A percentile compares a stretch with the other conserved stretches of the same genome.
Conservation (phyloP, 2,888 invertebrate genomes). For the Monochamus alternatus region DNA sequence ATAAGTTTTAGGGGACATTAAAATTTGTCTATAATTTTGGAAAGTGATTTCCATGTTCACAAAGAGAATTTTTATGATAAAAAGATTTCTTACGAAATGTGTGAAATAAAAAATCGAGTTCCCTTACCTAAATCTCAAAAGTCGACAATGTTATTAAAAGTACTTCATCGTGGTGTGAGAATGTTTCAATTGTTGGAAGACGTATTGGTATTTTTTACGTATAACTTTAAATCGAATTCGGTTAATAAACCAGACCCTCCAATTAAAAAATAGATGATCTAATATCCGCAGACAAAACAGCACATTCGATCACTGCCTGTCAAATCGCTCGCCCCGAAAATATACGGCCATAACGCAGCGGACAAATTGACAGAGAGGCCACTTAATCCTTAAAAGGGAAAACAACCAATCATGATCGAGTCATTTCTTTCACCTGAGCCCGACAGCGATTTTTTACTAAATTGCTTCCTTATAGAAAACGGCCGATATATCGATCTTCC, state of each 20-base stretch:
- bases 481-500: constrained; percentile 3
- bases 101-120: too few species aligned
- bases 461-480: constrained; percentile 11
- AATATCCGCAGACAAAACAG: not conserved
- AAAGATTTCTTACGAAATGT: too few species aligned
- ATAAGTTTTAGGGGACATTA: too few species aligned
- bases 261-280: not conserved
- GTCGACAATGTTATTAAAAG: too few species aligned
- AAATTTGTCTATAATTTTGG: too few species aligned
- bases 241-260: not conserved
- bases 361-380: constrained; percentile 1
- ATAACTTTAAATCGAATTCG: too few species aligned
- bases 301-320: not conserved
- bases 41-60: too few species aligned
- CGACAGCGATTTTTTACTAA: constrained; percentile 15
- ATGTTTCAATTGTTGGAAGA: too few species aligned
- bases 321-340: not conserved
- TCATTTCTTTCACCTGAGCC: constrained; percentile 11
- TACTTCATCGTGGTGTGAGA: too few species aligned
- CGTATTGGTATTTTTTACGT: too few species aligned
- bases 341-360: not conserved
- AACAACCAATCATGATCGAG: constrained; percentile 11
- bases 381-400: not conserved
- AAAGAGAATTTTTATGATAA: too few species aligned
- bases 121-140: too few species aligned